Evolutionary conservation across 1,140 invertebrate genomes (phyloP), one percentile per base, ranked within the genome.

Genomic region (Hypsibius dujardini): DNA sequence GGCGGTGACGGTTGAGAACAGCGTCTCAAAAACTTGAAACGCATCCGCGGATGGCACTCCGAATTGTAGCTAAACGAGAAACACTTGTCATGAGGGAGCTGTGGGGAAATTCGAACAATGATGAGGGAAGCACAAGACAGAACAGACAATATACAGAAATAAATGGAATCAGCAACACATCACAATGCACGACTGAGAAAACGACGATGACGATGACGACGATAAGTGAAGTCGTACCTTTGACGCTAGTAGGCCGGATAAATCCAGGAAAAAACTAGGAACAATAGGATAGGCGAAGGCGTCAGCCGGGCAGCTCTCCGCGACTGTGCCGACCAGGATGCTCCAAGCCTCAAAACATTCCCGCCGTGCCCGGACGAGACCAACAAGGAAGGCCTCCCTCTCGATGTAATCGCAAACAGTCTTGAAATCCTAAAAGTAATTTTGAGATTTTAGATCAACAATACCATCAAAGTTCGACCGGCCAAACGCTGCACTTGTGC

Each of bases 391-490:
- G 12, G 62, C 42, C 42, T 67, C 62, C 42, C 42, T 12, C 62
- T 67, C 62, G 12, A 67, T 42, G 62, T 67, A 67, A 3, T 67
- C 62, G 42, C 62, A 67, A 15, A 67, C 45, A 12, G 12, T 67
- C 42, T 67, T 67, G 12, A 67, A 15, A 42, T 67, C 62, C 62
- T 67, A 42, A 7, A 67, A 67, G 45, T 42, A 67, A 42, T 42
- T 7, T 15, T 7, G 50, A 56, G 50, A 56, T 56, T 56, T 7
- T 28, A 28, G 28, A 28, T 28, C 28, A 28, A 28, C 28, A 28
- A 28, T 28, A 28, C 28, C 28, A 28, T 28, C 28, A 28, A 28
- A 28, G 28, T 28, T 28, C 28, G 28, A 28, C 28, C 28, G 28
- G 28, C 28, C 28, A 28, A 28, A 28, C 28, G 28, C 28, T 28